phyloP scores from a whole-genome alignment of 2,113 vertebrate genomes.

The Esox niger region DNA sequence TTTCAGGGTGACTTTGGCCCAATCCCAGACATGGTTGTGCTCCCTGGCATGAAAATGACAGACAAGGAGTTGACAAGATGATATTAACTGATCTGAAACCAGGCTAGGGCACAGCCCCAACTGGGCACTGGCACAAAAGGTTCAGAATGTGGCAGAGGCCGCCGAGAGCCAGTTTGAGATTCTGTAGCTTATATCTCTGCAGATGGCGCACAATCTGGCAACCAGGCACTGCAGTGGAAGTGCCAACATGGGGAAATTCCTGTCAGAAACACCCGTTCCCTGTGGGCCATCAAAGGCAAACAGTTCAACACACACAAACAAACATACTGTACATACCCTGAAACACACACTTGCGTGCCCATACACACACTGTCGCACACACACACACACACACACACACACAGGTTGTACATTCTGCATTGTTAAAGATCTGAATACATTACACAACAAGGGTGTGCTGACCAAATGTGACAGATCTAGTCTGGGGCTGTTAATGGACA shows the following conservation, averaged over 20 bases:
- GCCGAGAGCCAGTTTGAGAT: background rate
- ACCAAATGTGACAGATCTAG: background rate
- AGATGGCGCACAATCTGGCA: constrained; percentile 1
- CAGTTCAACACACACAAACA: constrained; percentile 42
- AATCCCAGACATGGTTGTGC: no score
- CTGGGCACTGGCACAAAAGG: background rate
- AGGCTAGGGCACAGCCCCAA: background rate
- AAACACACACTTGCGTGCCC: constrained; percentile 1
- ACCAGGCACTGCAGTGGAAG: constrained; percentile 26
- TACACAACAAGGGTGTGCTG: background rate
- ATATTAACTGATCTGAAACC: no score
- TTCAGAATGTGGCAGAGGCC: background rate
- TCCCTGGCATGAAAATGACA: no score
- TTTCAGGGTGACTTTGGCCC: constrained; percentile 17
- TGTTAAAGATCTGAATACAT: background rate
- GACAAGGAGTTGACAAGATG: no score
- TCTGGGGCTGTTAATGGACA: constrained; percentile 13
- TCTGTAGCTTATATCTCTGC: background rate
- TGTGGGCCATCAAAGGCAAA: constrained; percentile 36
- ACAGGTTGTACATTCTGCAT: background rate
- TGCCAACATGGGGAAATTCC: constrained; percentile 43
- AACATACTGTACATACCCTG: constrained; percentile 10
- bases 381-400: constrained; percentile 21
- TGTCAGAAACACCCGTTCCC: constrained; percentile 35
- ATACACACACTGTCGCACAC: constrained; percentile 46